Base-by-base conservation (phyloP, 1,140 invertebrate genomes). In the Drosophila pallidifrons region DNA sequence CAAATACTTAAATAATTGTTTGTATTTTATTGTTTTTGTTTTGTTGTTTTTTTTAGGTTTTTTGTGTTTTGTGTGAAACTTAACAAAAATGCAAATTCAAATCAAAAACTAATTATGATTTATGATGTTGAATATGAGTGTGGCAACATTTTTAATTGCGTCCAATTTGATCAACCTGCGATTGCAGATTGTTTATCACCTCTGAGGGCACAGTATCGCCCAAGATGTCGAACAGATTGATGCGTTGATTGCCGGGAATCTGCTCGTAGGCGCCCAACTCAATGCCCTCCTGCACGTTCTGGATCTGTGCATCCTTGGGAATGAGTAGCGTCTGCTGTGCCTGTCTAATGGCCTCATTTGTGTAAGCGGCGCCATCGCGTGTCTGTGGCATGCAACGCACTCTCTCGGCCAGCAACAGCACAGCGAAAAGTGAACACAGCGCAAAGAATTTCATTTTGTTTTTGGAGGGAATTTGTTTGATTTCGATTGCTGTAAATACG, bases 141-240 rank as follows among this genome's bases (percentile, higher is more conserved):
- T 5, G 30, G 13, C 13, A 57, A 20, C 20, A 25, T 25, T 25
- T 25, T 93, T 93, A 96, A 80, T 95, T 94, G 66, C 93, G 94
- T 61, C 96, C 96, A 75, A 97, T 95, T 93, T 96, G 95, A 91
- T 97, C 96, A 65, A 97, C 96, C 93, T 97, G 96, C 32, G 94
- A 92, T 82, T 97, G 96, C 10, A 97, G 94, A 92, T 97, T 97
- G 93, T 96, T 96, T 82, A 97, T 96, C n/a, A 97, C 96, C 93
- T 97, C 96, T 13, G 95, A 94, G 16, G 96, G 96, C 20, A 97
- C 95, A 89, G 97, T 96, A 74, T 96, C 96, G 5, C 96, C 96
- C 15, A 97, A 93, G 74, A 97, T 96, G 85, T 96, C 95, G 90
- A 95, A 96, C 0, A 97, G 94, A 92, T 97, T 96, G 91, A 97